Evolutionary conservation across 2,888 invertebrate species (phyloP), one percentile per base, ranked within the genome.

Genomic region (Peribatodes rhomboidaria): DNA sequence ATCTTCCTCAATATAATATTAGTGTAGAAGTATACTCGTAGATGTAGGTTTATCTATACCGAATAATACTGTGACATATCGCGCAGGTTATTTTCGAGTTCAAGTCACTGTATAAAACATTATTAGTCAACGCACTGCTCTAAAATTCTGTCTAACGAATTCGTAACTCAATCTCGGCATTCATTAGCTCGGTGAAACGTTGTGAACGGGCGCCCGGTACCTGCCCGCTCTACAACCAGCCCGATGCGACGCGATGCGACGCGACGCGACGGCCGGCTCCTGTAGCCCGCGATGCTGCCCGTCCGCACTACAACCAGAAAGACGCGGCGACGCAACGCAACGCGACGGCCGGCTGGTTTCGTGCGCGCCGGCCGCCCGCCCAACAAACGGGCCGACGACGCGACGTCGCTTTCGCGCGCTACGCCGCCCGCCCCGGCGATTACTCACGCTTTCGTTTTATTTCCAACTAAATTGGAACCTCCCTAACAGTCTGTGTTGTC

Each of bases 341-440:
- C n/a, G n/a, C n/a, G n/a, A n/a, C n/a, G n/a, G n/a, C n/a, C n/a
- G n/a, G n/a, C n/a, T n/a, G n/a, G n/a, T n/a, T n/a, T n/a, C n/a
- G n/a, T n/a, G 41, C 1, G 42, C 44, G 44, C 44, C 44, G 10
- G 33, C 52, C 44, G 53, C 27, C 53, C 53, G 54, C 46, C 50
- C 35, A 0, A 18, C 33, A 31, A 16, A 20, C 49, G 39, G 41
- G 58, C 39, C 13, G 4, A 3, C n/a, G n/a, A n/a, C n/a, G n/a
- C n/a, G n/a, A n/a, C n/a, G n/a, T 39, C 9, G 42, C 10, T 9
- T 33, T 7, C 33, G 50, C n/a, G 20, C 46, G 35, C 2, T 13
- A n/a, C 61, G 54, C 54, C 60, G 61, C 54, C 60, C 53, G 59
- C 59, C 50, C 59, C 13, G 52, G 11, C 42, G 41, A 52, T 53